Conservation (phyloP, 2,888 invertebrate genomes). For the Marasmarcha lunaedactyla region DNA sequence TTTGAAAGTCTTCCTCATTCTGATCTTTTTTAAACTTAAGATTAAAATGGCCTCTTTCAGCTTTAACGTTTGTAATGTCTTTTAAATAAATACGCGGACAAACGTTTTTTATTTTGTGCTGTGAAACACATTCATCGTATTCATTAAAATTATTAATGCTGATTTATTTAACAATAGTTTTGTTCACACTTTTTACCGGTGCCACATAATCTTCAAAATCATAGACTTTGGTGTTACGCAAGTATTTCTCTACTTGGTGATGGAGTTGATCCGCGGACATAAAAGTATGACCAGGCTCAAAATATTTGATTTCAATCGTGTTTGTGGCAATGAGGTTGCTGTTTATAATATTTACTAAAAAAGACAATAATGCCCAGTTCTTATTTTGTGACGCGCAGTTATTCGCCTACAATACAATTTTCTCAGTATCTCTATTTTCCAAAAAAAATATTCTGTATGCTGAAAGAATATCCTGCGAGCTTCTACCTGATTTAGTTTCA, state of each 20-base stretch:
- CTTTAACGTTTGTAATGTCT: too few species aligned
- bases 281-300: conserved; percentile 22
- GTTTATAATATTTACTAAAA: conserved; percentile 14
- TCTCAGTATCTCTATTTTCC: conserved; percentile 6
- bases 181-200: background rate
- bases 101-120: conserved; percentile 1
- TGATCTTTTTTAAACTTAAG: too few species aligned
- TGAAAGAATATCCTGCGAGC: too few species aligned
- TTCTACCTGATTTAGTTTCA: conserved; percentile 5
- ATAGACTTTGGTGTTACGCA: conserved; percentile 16
- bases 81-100: conserved; percentile 5
- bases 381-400: conserved; percentile 9
- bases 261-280: conserved; percentile 28
- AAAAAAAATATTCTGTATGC: conserved; percentile 9
- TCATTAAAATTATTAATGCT: conserved; percentile 1
- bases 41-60: too few species aligned
- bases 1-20: too few species aligned
- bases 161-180: conserved; percentile 1
- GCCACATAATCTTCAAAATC: conserved; percentile 4
- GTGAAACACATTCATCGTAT: conserved; percentile 2
- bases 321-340: conserved; percentile 15
- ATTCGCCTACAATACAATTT: conserved; percentile 8
- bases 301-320: conserved; percentile 17
- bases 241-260: conserved; percentile 22
- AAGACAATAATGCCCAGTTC: too few species aligned